phyloP scores from a whole-genome alignment of 1,140 invertebrate species.

The Aporrectodea caliginosa region DNA sequence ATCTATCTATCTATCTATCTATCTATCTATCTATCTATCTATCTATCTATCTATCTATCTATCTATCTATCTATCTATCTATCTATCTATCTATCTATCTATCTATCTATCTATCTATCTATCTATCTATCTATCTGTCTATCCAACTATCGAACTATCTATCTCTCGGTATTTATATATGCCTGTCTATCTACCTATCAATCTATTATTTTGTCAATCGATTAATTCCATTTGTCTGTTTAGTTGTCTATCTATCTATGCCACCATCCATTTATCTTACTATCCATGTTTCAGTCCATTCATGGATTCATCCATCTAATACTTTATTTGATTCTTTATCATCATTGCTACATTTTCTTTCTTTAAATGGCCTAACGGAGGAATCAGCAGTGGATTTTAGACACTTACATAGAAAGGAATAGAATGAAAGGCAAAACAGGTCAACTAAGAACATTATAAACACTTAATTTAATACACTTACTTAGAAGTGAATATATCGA shows the following conservation, averaged over 20 bases:
- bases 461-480: too few relatives aligned
- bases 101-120: constrained; percentile 3
- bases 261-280: neutral
- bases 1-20: constrained; percentile 3
- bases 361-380: too few relatives aligned
- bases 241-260: neutral
- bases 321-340: too few relatives aligned
- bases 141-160: neutral
- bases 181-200: neutral
- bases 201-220: neutral
- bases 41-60: constrained; percentile 3
- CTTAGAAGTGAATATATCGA: too few relatives aligned
- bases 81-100: constrained; percentile 3
- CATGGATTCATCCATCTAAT: too few relatives aligned
- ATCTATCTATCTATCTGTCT: constrained; percentile 1
- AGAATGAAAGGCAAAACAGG: too few relatives aligned
- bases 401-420: too few relatives aligned
- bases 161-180: neutral
- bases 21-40: constrained; percentile 3
- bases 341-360: neutral
- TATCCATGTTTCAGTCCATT: too few relatives aligned
- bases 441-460: too few relatives aligned
- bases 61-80: constrained; percentile 3
- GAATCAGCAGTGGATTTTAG: too few relatives aligned
- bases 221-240: neutral